Base-by-base conservation (phyloP, 2,888 invertebrate species). In the Anodontia alba region DNA sequence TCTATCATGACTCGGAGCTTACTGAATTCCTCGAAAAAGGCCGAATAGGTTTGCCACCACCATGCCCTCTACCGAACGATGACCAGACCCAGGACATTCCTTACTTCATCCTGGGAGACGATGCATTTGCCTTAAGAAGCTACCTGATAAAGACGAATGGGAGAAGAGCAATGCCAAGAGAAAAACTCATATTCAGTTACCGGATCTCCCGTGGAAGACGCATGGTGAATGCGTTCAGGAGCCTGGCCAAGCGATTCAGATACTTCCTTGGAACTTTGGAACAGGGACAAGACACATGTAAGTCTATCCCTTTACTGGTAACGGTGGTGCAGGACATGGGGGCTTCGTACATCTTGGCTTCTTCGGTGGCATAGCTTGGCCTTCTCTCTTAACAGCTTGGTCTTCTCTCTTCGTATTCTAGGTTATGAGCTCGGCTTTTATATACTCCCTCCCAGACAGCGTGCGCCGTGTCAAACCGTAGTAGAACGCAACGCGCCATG, bases 221-320 rank as follows among this genome's bases (percentile, higher is more conserved):
- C 23, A 38, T 72, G 51, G 72, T 72, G 5, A 72, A 72, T 17
- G 57, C 57, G 7, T 57, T 57, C 29, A 29, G 57, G 29, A 57
- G 23, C 26, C 57, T 57, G 23, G 72, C 72, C n/a, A 72, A 72
- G 51, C 51, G 72, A 72, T 72, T 72, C 54, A 29, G 72, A 31
- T 72, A 54, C 72, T 72, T 72, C 72, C 72, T 54, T 51, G 72
- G 54, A 72, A 72, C 72, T 46, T 31, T 71, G 8, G 71, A 71
- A 73, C 72, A 73, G 72, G 38, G 26, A 66, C 29, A 17, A 66
- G 66, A 66, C 66, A 66, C 66, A 66, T 17, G 66, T 66, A 66
- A 54, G 54, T 26, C 7, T 10, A 42, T 42, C 15, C 7, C 15
- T 42, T n/a, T n/a, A n/a, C n/a, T 17, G 17, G 10, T 10, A 20